Percentiles rank a stretch among this genome's conserved stretches.
phyloP scores from a whole-genome alignment of 2,113 vertebrate genomes.

The Polypterus bichir region DNA sequence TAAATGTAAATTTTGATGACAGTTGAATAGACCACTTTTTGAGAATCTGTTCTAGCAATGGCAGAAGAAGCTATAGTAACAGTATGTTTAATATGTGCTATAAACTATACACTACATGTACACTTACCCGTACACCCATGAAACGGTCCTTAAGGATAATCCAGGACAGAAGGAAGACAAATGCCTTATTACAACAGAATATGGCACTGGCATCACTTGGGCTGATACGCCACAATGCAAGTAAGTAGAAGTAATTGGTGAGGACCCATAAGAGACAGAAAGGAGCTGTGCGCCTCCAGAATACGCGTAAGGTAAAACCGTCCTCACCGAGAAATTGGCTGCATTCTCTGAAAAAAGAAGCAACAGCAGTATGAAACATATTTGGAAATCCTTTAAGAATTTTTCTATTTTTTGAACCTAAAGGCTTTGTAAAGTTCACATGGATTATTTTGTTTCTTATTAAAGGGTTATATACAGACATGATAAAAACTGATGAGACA shows the following conservation, averaged over 20 bases:
- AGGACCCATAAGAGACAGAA: conserved; percentile 33
- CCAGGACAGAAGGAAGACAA: conserved; percentile 42
- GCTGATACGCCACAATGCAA: conserved; percentile 27
- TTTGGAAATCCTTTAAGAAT: no score
- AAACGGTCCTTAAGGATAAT: conserved; percentile 38
- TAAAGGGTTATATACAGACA: no score
- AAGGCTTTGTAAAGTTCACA: no score
- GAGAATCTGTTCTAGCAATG: background rate
- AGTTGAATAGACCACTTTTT: background rate
- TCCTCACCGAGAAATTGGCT: conserved; percentile 23
- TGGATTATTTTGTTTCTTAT: no score
- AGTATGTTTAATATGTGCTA: background rate
- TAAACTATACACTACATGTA: background rate
- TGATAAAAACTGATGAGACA: no score
- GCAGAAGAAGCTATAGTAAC: background rate
- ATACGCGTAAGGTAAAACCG: conserved; percentile 8
- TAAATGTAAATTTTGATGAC: no score
- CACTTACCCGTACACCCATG: conserved; percentile 34
- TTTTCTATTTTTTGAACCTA: no score
- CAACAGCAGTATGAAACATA: background rate
- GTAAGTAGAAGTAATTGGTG: conserved; percentile 31
- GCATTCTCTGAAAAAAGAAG: conserved; percentile 19
- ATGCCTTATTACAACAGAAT: conserved; percentile 36
- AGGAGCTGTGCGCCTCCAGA: conserved; percentile 25
- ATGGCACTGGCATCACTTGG: conserved; percentile 29